Conservation (phyloP, 37 sponge, comb jelly and placozoan genomes). For the Aphrocallistes beatrix region DNA sequence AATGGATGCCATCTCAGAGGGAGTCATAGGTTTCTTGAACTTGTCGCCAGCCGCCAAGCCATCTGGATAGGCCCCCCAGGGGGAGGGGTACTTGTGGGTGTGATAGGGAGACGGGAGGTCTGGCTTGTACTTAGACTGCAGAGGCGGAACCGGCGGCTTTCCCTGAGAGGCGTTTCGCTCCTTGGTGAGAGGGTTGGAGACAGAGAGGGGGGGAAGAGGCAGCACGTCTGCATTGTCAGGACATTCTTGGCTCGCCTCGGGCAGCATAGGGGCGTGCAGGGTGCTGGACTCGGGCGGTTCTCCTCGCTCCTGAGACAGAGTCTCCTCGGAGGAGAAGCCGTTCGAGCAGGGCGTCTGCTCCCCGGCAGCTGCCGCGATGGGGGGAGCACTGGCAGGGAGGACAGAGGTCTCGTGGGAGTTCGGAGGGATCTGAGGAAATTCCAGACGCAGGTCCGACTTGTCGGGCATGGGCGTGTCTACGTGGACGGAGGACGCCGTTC, state of each 20-base stretch:
- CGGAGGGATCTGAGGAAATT: not conserved
- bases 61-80: not conserved
- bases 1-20: not conserved
- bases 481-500: not conserved
- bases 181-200: not conserved
- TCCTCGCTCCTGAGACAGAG: not conserved
- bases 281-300: not conserved
- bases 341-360: not conserved
- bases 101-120: not conserved
- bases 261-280: not conserved
- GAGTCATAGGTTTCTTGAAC: not conserved
- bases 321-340: not conserved
- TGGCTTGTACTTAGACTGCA: not conserved
- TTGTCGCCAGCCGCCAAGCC: not conserved
- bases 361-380: not conserved
- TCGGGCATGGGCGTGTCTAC: not conserved
- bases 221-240: not conserved
- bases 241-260: not conserved
- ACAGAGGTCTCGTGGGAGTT: not conserved
- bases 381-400: too few relatives aligned
- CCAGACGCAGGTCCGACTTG: not conserved
- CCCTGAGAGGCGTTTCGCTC: not conserved
- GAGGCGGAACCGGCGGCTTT: not conserved
- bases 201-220: not conserved
- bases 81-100: conserved; percentile 1